Conservation (phyloP, 30 jellyfish, hydroid and myxozoan species). For the Morbakka virulenta region DNA sequence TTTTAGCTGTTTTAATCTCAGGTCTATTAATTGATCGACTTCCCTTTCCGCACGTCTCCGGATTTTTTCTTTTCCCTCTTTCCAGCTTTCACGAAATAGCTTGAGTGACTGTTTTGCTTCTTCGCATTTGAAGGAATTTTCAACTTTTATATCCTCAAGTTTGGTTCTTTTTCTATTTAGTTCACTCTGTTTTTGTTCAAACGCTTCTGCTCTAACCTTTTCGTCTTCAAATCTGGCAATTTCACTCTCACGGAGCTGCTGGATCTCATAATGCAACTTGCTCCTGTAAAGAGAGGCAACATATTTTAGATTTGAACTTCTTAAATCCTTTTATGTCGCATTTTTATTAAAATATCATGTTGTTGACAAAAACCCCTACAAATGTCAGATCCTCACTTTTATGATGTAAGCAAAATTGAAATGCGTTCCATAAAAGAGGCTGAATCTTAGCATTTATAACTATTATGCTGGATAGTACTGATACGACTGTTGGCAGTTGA, state of each 20-base stretch:
- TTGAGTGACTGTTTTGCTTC: constrained; percentile 19
- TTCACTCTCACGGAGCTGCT: constrained; percentile 62
- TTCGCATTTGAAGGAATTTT: constrained; percentile 1
- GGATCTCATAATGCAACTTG: constrained; percentile 52
- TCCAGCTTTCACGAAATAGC: constrained; percentile 25
- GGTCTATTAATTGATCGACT: constrained; percentile 35
- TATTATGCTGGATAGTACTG: too few species aligned
- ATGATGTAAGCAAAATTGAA: too few species aligned
- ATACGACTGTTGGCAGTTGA: too few species aligned
- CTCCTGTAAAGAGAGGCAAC: constrained; percentile 48
- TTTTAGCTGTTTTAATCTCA: constrained; percentile 8
- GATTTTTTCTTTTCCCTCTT: constrained; percentile 45
- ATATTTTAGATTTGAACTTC: too few species aligned
- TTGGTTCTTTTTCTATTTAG: constrained; percentile 10
- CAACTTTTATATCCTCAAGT: constrained; percentile 8
- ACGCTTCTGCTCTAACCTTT: too few species aligned
- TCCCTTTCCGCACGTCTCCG: constrained; percentile 56
- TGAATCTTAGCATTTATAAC: too few species aligned
- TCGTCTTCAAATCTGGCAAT: constrained; percentile 65
- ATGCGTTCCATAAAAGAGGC: too few species aligned
- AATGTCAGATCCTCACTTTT: too few species aligned
- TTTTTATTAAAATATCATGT: too few species aligned
- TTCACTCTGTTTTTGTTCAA: too few species aligned
- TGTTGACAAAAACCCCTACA: too few species aligned
- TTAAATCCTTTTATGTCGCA: too few species aligned